A percentile compares a stretch with the other conserved stretches of the same genome.
These are phyloP conservation scores for Agonopterix subpropinquella DNA, from an alignment of 2,888 invertebrate genomes.

Conservation along the genomic window DNA sequence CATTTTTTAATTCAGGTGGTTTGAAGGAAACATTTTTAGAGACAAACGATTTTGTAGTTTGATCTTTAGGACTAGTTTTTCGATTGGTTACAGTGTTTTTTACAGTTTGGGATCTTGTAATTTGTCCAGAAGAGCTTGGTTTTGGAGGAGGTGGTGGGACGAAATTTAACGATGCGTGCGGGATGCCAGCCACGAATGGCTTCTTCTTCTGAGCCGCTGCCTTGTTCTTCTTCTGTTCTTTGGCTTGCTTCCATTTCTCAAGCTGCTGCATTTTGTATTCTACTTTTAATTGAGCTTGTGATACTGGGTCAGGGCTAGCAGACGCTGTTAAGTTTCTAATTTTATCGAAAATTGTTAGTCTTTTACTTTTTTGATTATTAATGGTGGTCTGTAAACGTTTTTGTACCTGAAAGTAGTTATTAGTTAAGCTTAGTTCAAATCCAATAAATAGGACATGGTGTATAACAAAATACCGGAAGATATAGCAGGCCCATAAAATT, in stretches of 20 bases:
- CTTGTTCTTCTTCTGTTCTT: constrained; percentile 50
- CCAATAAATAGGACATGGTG: no score
- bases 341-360: constrained; percentile 45
- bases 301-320: constrained; percentile 24
- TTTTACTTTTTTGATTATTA: constrained; percentile 39
- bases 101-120: constrained; percentile 49
- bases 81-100: constrained; percentile 14
- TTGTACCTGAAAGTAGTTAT: constrained; percentile 31
- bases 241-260: constrained; percentile 62
- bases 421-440: no score
- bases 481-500: no score
- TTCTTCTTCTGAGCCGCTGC: constrained; percentile 46
- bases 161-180: constrained; percentile 38
- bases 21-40: constrained; percentile 71
- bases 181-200: constrained; percentile 51
- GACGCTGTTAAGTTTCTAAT: constrained; percentile 37
- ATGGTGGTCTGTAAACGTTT: constrained; percentile 41
- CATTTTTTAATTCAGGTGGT: constrained; percentile 49
- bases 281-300: constrained; percentile 28
- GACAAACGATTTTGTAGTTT: constrained; percentile 54
- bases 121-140: constrained; percentile 49
- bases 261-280: constrained; percentile 48
- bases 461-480: no score
- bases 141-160: constrained; percentile 40
- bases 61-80: constrained; percentile 8